Evolutionary conservation across 1,140 invertebrate genomes (phyloP), one percentile per base, ranked within the genome.

Genomic region (Aphaenogaster rudis): DNA sequence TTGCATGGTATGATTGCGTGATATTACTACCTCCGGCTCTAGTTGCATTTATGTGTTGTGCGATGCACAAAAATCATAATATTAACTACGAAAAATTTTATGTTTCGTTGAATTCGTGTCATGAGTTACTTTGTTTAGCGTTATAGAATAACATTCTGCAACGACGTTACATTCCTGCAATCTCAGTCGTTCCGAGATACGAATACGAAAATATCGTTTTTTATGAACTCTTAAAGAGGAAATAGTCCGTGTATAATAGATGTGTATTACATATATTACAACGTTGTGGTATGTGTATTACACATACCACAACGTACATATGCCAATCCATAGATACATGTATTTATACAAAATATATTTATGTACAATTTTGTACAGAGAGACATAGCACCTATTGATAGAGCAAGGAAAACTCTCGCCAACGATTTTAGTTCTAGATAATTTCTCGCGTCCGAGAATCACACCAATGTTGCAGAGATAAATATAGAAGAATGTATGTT

Each of bases 341-440:
- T 88, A 50, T 74, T 45, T 85, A 71, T 80, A 77, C 80, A 78
- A 17, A 48, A 82, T 78, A 90, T 84, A 87, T 77, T 87, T 67
- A 76, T 88, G 72, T 90, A 90, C 66, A 87, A 67, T 87, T 89
- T 71, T 66, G 85, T 90, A 87, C 52, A 90, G 28, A 89, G 69
- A 77, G 59, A 86, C 54, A 88, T 72, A 86, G 61, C 67, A 48
- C 48, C 87, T 79, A 87, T 77, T 84, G 0, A 50, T 36, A 57
- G 63, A 89, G 50, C 77, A 59, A 72, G 45, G 57, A n/a, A 42
- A 81, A 67, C 3, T 36, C 28, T 33, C 50, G 45, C 39, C 13
- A 89, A 82, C 57, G 52, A 82, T 54, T 82, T 90, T 82, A 66
- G 54, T 86, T 72, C 81, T 50, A 71, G 50, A 54, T 48, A 39